phyloP scores from a whole-genome alignment of 2,797 vertebrate genomes.

The Enteromius afrohamiltoni region DNA sequence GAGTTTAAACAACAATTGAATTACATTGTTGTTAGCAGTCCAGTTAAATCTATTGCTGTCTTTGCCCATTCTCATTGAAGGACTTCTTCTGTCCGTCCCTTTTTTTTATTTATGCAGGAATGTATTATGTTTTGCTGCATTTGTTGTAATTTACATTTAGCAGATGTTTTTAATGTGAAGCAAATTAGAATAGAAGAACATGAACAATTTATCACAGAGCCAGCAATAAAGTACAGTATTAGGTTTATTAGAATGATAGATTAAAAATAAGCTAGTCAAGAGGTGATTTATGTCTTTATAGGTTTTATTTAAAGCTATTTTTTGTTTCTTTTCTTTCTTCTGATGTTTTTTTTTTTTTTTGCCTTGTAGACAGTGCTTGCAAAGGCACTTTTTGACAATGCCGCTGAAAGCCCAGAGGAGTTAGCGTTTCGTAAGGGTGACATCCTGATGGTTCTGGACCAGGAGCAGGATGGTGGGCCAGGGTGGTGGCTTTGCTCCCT shows the following conservation, averaged over 20 bases:
- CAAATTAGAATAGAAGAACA: not conserved
- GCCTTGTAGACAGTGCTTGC: constrained; percentile 86
- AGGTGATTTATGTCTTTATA: not conserved
- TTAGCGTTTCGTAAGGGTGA: constrained; percentile 91
- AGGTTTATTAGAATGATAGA: not conserved
- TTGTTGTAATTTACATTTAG: not conserved
- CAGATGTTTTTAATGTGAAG: not conserved
- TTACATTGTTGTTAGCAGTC: constrained; percentile 14
- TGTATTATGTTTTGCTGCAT: not conserved
- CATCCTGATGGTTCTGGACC: constrained; percentile 88
- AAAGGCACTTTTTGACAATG: constrained; percentile 91
- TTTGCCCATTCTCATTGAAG: not conserved
- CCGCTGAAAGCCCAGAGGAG: constrained; percentile 90
- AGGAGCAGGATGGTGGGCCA: constrained; percentile 79
- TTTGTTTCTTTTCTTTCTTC: not conserved
- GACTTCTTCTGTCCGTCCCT: not conserved
- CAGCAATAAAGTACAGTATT: not conserved
- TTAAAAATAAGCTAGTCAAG: not conserved
- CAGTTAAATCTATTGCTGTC: constrained; percentile 4
- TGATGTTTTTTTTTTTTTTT: not conserved
- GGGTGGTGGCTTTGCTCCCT: constrained; percentile 92
- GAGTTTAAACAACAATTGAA: constrained; percentile 34
- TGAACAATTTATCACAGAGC: not conserved
- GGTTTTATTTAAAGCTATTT: not conserved
- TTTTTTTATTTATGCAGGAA: not conserved